phyloP scores from a whole-genome alignment of 2,113 vertebrate genomes.

The Colinus virginianus region DNA sequence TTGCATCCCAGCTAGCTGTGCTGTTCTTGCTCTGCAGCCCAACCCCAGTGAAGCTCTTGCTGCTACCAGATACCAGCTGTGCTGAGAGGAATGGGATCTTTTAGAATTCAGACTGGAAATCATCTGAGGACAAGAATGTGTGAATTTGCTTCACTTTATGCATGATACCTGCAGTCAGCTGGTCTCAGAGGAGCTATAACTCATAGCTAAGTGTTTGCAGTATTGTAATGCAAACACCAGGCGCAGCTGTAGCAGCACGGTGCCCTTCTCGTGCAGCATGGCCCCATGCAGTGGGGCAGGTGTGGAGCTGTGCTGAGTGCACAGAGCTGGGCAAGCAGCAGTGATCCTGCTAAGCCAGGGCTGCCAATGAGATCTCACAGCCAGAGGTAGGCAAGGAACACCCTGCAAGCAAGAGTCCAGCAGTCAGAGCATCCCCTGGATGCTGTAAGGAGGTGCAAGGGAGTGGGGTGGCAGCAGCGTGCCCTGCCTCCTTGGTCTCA shows the following conservation, averaged over 20 bases:
- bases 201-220: not conserved
- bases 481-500: not conserved
- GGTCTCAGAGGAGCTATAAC: not conserved
- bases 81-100: not conserved
- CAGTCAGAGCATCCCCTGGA: accelerated
- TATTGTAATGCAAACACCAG: not conserved
- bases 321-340: accelerated
- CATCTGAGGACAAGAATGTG: not conserved
- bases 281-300: not conserved
- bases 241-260: not conserved
- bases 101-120: constrained; percentile 7
- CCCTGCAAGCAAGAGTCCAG: not conserved
- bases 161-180: not conserved
- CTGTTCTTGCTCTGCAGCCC: not conserved
- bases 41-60: not conserved
- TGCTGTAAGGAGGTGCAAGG: not conserved
- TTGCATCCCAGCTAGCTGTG: not conserved
- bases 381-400: not conserved
- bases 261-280: not conserved
- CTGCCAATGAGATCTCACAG: not conserved
- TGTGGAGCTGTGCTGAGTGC: not conserved
- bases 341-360: accelerated
- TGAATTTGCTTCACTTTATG: not conserved
- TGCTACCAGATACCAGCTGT: not conserved
- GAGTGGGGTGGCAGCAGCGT: not conserved